Base-by-base conservation (phyloP, 2,113 vertebrate genomes). In the Furnarius figulus region DNA sequence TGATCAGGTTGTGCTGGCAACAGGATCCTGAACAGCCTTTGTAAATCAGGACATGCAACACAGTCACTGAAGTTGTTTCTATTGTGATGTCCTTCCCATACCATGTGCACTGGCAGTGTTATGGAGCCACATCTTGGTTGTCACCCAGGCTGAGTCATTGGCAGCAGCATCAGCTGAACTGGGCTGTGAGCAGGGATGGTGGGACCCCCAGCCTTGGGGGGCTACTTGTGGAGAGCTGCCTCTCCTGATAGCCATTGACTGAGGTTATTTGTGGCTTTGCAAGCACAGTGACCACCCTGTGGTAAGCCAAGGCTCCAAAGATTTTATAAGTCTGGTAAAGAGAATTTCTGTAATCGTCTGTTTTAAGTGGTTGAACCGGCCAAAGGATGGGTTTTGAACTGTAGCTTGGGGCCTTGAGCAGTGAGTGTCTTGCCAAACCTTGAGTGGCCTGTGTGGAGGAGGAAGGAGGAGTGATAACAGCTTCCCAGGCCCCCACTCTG, bases 101-200 rank as follows among this genome's bases (percentile, higher is more conserved):
- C 6, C 20, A 9, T 1, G 0, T 10, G 15, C 39, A 5, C 3
- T 19, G 27, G 33, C 20, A 8, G 28, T 1, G 1, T 40, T 58
- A 6, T 3, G 6, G 31, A 70, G 40, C 62, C 9, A 4, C 30
- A 5, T 37, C 50, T 94, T 62, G 15, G 73, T 10, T 84, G 65
- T 78, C 85, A 71, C 52, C 81, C 63, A 22, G n/a, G 35, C 20
- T 4, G 56, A 79, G 37, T 75, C 3, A 2, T 15, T 24, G 35
- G 66, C 39, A 24, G 73, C 80, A 40, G 74, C 90, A 70, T 31
- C 63, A 53, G 82, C 70, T 76, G 74, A 61, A 22, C 40, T 61
- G 58, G 46, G 82, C 76, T 24, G 2, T 13, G 19, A 35, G 2
- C 23, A 22, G 47, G 56, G 22, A 13, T 20, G 53, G 12, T 16